Conservation (phyloP, 2,113 vertebrate species). For the Scopus umbretta region DNA sequence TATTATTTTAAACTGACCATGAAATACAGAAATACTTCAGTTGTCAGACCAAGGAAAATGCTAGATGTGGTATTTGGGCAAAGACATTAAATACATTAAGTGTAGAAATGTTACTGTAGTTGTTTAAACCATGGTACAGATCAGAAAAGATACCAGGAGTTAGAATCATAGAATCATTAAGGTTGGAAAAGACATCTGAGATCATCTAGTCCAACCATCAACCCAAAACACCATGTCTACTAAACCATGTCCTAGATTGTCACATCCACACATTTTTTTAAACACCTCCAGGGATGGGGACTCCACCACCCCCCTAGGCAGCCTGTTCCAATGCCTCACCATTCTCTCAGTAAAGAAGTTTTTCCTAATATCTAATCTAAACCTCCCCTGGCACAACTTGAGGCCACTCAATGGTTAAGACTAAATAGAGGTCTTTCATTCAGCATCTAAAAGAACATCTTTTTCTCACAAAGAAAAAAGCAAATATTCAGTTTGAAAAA, state of each 20-base stretch:
- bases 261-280: too few species aligned
- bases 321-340: too few species aligned
- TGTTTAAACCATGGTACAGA: background rate
- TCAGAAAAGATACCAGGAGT: background rate
- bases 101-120: background rate
- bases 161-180: too few species aligned
- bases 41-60: background rate
- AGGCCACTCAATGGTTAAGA: background rate
- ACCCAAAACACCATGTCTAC: too few species aligned
- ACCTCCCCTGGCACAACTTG: too few species aligned
- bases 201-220: too few species aligned
- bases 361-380: too few species aligned
- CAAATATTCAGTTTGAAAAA: background rate
- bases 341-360: too few species aligned
- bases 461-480: background rate
- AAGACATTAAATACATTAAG: background rate
- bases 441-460: accelerated
- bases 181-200: too few species aligned
- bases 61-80: background rate
- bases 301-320: too few species aligned
- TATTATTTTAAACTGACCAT: background rate
- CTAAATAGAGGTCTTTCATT: background rate
- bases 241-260: too few species aligned
- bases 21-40: background rate
- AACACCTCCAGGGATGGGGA: too few species aligned